phyloP scores from a whole-genome alignment of 2,888 invertebrate species.

The Himalopsyche anomala region DNA sequence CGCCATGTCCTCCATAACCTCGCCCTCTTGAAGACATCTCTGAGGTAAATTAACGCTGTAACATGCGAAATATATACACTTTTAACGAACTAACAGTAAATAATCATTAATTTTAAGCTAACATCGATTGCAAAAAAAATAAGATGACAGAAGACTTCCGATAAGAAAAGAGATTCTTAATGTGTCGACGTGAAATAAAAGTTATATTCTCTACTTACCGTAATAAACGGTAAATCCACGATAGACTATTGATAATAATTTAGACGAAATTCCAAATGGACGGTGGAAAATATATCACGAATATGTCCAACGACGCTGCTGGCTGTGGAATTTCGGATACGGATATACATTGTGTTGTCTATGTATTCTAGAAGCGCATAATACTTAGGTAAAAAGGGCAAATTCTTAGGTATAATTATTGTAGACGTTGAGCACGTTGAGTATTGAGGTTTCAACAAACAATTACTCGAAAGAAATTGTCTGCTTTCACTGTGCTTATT shows the following conservation, averaged over 20 bases:
- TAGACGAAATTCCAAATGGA: not conserved
- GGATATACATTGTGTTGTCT: not conserved
- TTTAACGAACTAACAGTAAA: not conserved
- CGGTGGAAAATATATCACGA: not conserved
- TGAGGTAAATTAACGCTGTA: not conserved
- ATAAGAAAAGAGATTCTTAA: no score
- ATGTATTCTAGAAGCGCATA: no score
- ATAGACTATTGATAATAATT: not conserved
- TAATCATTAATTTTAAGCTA: not conserved
- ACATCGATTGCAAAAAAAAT: not conserved
- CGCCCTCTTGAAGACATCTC: conserved; percentile 75
- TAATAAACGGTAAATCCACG: no score
- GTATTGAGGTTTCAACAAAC: no score
- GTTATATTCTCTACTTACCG: no score
- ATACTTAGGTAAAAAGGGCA: no score
- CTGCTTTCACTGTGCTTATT: no score
- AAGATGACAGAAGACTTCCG: not conserved
- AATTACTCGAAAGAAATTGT: no score
- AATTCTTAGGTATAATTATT: no score
- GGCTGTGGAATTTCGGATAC: not conserved
- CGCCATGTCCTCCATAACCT: conserved; percentile 68
- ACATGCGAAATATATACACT: not conserved
- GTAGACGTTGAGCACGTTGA: no score
- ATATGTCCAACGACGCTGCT: not conserved
- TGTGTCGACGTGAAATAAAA: no score